Conservation (phyloP, 1,140 invertebrate genomes). For the Bombus confusus region DNA sequence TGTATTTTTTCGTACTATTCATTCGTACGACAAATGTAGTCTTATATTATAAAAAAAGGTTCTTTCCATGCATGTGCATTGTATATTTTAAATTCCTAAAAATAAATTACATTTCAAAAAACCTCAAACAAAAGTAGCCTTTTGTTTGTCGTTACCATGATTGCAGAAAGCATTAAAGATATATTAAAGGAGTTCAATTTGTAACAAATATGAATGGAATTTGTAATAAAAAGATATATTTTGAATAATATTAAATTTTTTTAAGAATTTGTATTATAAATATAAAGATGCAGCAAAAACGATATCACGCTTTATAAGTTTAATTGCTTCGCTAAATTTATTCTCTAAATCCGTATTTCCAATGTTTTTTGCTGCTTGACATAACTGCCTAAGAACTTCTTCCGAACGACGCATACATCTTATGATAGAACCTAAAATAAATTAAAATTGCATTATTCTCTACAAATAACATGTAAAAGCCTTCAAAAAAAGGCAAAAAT, state of each 20-base stretch:
- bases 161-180: slow-evolving; percentile 46
- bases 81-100: slow-evolving; percentile 68
- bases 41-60: slow-evolving; percentile 73
- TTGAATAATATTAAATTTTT: slow-evolving; percentile 30
- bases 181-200: slow-evolving; percentile 33
- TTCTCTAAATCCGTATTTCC: slow-evolving; percentile 97
- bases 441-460: slow-evolving; percentile 18
- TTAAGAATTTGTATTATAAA: slow-evolving; percentile 85
- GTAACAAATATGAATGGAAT: slow-evolving; percentile 49
- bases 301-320: slow-evolving; percentile 97
- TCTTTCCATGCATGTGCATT: slow-evolving; percentile 65
- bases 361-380: slow-evolving; percentile 98
- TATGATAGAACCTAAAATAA: slow-evolving; percentile 95
- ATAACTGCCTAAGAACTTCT: slow-evolving; percentile 97
- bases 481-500: not conserved
- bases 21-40: slow-evolving; percentile 69
- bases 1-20: slow-evolving; percentile 67
- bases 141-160: slow-evolving; percentile 53
- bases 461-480: slow-evolving; percentile 17
- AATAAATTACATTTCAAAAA: slow-evolving; percentile 68
- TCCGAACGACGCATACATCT: slow-evolving; percentile 98
- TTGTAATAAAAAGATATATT: slow-evolving; percentile 53
- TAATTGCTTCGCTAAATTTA: slow-evolving; percentile 97
- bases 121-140: slow-evolving; percentile 51
- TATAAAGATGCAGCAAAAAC: slow-evolving; percentile 99